Evolutionary conservation across 1,140 invertebrate genomes (phyloP).

Genomic region (Hypothenemus hampei): DNA sequence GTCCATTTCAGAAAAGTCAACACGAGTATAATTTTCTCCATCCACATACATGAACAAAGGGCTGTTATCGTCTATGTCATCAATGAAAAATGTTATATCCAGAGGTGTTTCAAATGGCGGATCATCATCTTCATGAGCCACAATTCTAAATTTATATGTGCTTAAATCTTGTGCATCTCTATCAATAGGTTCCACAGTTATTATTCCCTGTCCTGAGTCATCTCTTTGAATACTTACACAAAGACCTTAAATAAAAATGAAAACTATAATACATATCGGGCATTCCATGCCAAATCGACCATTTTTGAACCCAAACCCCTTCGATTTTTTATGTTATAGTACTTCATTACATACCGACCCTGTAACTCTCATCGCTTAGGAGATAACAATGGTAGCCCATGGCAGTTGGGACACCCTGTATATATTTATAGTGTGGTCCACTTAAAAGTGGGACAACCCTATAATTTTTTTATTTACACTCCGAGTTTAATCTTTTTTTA

Average conservation of each 20-base stretch:
- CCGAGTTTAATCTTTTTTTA: no score
- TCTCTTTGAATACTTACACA: conserved; percentile 40
- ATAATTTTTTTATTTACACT: no score
- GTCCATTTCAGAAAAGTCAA: conserved; percentile 44
- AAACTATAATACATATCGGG: background rate
- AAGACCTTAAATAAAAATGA: conserved; percentile 8
- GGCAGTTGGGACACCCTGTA: no score
- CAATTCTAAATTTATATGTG: conserved; percentile 43
- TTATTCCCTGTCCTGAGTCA: conserved; percentile 45
- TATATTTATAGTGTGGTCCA: no score
- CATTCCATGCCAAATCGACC: no score
- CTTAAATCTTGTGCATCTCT: conserved; percentile 52
- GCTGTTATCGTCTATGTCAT: conserved; percentile 53
- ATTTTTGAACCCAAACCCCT: no score
- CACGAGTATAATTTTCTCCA: background rate
- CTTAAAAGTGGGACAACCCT: no score
- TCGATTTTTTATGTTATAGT: no score
- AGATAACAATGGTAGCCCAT: no score
- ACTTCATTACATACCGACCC: no score
- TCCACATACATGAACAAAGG: conserved; percentile 36
- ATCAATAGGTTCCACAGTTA: conserved; percentile 50
- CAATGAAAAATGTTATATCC: conserved; percentile 49
- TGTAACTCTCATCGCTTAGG: no score
- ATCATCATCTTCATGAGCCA: conserved; percentile 51
- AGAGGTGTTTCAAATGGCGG: conserved; percentile 39